Percentiles rank a stretch among this genome's conserved stretches.
phyloP scores from a whole-genome alignment of 2,888 invertebrate species.

The Acronicta psi region DNA sequence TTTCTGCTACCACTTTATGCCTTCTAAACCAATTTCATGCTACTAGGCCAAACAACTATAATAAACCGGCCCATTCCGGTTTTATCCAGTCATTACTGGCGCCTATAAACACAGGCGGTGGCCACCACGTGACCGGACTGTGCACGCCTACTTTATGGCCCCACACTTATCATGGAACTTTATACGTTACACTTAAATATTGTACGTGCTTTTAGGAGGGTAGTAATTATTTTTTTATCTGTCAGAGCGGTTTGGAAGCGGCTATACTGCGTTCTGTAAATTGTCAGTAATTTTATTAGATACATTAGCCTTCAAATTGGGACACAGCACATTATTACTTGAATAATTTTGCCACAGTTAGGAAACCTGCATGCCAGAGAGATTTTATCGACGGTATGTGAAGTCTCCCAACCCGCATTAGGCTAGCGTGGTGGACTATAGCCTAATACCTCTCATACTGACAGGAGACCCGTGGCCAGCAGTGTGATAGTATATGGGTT shows the following conservation, averaged over 20 bases:
- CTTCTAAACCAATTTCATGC: constrained; percentile 31
- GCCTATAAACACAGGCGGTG: constrained; percentile 56
- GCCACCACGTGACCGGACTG: constrained; percentile 58
- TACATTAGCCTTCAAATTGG: too few relatives aligned
- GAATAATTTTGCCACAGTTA: too few relatives aligned
- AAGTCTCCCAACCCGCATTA: too few relatives aligned
- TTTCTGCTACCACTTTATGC: not conserved
- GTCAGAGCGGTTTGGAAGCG: constrained; percentile 1
- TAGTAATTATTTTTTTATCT: constrained; percentile 54
- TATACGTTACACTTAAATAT: constrained; percentile 59
- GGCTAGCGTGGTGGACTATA: too few relatives aligned
- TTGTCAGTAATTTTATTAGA: too few relatives aligned
- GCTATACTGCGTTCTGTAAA: not conserved
- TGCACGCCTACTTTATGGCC: constrained; percentile 54
- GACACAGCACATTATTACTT: too few relatives aligned
- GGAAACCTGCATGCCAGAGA: too few relatives aligned
- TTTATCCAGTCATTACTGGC: constrained; percentile 61
- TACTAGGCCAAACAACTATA: constrained; percentile 38
- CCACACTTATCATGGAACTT: constrained; percentile 61
- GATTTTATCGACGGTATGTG: too few relatives aligned
- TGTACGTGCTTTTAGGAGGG: constrained; percentile 49
- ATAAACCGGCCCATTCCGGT: constrained; percentile 58
- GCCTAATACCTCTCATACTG: too few relatives aligned
- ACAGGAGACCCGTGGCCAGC: too few relatives aligned
- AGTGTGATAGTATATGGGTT: too few relatives aligned